A percentile compares a stretch with the other conserved stretches of the same genome.
Evolutionary conservation across 2,797 vertebrate species (phyloP).

Genomic region (Sebastes vulpes): DNA sequence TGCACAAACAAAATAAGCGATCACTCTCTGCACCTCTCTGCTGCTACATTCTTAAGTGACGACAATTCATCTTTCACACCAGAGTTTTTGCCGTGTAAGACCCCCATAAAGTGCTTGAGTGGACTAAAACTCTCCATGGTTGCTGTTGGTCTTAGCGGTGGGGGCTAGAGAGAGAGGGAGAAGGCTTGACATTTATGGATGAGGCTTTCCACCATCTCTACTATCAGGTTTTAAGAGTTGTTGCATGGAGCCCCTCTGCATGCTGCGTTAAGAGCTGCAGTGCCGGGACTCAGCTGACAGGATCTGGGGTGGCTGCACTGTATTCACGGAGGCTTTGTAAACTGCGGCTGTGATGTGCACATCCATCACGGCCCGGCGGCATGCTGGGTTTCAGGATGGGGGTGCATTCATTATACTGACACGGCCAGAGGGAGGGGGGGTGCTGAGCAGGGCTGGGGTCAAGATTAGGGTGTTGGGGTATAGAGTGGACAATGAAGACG

Average conservation of each 20-base stretch:
- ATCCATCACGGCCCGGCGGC: slow-evolving; percentile 77
- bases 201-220: slow-evolving; percentile 75
- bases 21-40: slow-evolving; percentile 48
- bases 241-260: slow-evolving; percentile 58
- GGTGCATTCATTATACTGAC: slow-evolving; percentile 77
- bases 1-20: slow-evolving; percentile 67
- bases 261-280: slow-evolving; percentile 49
- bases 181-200: slow-evolving; percentile 80
- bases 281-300: slow-evolving; percentile 53
- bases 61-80: slow-evolving; percentile 79
- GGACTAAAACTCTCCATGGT: slow-evolving; percentile 47
- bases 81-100: slow-evolving; percentile 53
- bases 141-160: slow-evolving; percentile 55
- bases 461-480: slow-evolving; percentile 68
- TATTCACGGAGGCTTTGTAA: slow-evolving; percentile 69
- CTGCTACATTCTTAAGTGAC: slow-evolving; percentile 70
- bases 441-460: slow-evolving; percentile 52
- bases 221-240: slow-evolving; percentile 77
- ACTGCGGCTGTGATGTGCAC: slow-evolving; percentile 68
- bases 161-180: slow-evolving; percentile 38
- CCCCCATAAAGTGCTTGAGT: slow-evolving; percentile 63
- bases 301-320: slow-evolving; percentile 59
- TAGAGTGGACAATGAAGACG: slow-evolving; percentile 48
- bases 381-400: slow-evolving; percentile 63
- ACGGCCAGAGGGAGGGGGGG: not conserved